phyloP scores from a whole-genome alignment of 2,888 invertebrate species.

The Tupiocoris notatus region DNA sequence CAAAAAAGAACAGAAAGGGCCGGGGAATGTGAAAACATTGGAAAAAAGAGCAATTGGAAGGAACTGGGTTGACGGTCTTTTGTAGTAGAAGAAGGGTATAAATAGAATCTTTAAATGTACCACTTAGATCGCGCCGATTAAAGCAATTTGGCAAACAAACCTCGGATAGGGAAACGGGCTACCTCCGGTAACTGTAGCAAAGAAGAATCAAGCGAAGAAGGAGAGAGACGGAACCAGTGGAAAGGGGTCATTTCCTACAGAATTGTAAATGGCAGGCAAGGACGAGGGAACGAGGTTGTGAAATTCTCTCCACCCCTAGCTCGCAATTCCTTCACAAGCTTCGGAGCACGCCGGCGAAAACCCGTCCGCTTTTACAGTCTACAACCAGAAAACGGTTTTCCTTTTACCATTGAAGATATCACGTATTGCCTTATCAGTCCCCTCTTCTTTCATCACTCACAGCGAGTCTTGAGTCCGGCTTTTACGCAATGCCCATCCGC shows the following conservation, averaged over 20 bases:
- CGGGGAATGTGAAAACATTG: not conserved
- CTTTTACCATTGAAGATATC: constrained; percentile 29
- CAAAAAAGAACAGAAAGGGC: constrained; percentile 32
- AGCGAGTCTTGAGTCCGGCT: not conserved
- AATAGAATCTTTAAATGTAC: constrained; percentile 41
- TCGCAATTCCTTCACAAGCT: no score
- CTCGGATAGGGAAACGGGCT: constrained; percentile 23
- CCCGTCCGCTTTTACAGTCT: not conserved
- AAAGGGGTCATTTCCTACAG: constrained; percentile 38
- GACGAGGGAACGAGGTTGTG: constrained; percentile 14
- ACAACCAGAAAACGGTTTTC: not conserved
- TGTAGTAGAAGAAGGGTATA: constrained; percentile 37
- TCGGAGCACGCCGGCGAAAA: not conserved
- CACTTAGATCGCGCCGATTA: constrained; percentile 43
- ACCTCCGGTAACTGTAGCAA: constrained; percentile 12
- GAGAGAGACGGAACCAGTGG: not conserved
- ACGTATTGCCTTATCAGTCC: constrained; percentile 37
- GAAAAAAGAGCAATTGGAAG: constrained; percentile 10
- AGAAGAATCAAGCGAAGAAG: not conserved
- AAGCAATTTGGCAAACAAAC: constrained; percentile 44
- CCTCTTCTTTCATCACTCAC: constrained; percentile 21
- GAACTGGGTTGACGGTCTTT: not conserved
- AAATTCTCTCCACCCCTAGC: not conserved
- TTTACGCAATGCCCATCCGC: constrained; percentile 4
- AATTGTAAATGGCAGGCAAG: constrained; percentile 33